phyloP scores from a whole-genome alignment of 2,888 invertebrate genomes.

The Ennomos erosarius region DNA sequence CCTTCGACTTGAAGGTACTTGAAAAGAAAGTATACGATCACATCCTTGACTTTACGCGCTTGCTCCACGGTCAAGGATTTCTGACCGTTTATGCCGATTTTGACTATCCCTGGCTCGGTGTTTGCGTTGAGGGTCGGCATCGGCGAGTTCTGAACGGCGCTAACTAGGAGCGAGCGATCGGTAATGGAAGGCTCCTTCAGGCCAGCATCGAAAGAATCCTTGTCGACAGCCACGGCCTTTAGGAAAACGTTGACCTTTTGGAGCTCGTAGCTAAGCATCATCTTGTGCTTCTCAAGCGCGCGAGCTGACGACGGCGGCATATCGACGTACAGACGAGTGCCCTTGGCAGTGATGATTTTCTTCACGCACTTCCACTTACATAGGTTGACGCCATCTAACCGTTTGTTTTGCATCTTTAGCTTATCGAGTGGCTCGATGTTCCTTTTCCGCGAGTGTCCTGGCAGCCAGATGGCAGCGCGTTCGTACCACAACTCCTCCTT shows the following conservation, averaged over 20 bases:
- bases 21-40: constrained; percentile 63
- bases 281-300: constrained; percentile 64
- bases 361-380: constrained; percentile 76
- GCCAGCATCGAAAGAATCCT: constrained; percentile 69
- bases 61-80: constrained; percentile 53
- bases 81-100: constrained; percentile 62
- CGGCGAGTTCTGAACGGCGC: constrained; percentile 50
- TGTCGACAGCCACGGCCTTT: constrained; percentile 73
- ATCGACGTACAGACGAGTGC: constrained; percentile 74
- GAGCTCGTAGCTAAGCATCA: constrained; percentile 74
- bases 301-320: constrained; percentile 74
- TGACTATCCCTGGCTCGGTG: constrained; percentile 43
- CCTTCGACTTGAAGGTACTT: constrained; percentile 62
- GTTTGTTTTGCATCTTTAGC: constrained; percentile 69
- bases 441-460: constrained; percentile 66
- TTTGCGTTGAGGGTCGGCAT: constrained; percentile 59
- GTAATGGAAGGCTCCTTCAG: constrained; percentile 52
- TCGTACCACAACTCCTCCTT: constrained; percentile 77
- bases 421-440: constrained; percentile 67
- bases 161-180: constrained; percentile 43
- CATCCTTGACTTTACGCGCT: constrained; percentile 70
- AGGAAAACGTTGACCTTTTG: constrained; percentile 73
- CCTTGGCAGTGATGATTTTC: constrained; percentile 65
- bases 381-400: constrained; percentile 60
- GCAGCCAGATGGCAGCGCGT: constrained; percentile 76